Conservation (phyloP, 1,140 invertebrate genomes). For the Oreohelix idahoensis region DNA sequence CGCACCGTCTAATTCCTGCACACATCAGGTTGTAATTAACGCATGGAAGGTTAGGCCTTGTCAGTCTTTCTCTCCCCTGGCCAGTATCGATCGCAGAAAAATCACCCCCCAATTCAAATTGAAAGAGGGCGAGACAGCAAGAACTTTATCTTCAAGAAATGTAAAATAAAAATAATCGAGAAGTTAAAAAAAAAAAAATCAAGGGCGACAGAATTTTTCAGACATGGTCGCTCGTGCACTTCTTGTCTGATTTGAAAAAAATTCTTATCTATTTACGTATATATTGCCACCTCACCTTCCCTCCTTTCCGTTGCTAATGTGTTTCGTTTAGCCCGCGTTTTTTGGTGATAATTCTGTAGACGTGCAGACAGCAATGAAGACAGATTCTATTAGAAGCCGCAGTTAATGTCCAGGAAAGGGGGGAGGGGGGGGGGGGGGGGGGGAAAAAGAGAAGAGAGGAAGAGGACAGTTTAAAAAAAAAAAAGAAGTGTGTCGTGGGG, state of each 20-base stretch:
- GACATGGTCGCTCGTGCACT: constrained; percentile 6
- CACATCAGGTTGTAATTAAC: constrained; percentile 32
- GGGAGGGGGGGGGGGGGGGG: no score
- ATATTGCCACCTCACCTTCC: neutral
- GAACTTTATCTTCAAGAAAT: neutral
- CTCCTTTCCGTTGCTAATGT: neutral
- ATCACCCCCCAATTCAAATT: constrained; percentile 28
- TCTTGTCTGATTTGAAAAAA: constrained; percentile 12
- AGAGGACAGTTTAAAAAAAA: no score
- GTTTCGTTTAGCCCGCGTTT: neutral
- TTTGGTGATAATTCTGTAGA: constrained; percentile 14
- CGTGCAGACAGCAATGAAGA: constrained; percentile 16
- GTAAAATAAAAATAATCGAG: no score
- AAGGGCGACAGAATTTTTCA: neutral
- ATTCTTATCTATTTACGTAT: constrained; percentile 15
- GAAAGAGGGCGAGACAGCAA: neutral
- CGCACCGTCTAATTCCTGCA: constrained; percentile 14
- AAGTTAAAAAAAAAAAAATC: neutral
- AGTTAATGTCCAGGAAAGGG: constrained; percentile 12
- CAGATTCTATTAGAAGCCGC: constrained; percentile 1
- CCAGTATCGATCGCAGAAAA: constrained; percentile 16
- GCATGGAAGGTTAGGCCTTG: neutral
- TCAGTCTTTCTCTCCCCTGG: neutral
- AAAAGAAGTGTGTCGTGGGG: no score
- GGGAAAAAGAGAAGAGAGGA: no score